phyloP scores from a whole-genome alignment of 1,140 invertebrate species.

The Drosophila oshimai region DNA sequence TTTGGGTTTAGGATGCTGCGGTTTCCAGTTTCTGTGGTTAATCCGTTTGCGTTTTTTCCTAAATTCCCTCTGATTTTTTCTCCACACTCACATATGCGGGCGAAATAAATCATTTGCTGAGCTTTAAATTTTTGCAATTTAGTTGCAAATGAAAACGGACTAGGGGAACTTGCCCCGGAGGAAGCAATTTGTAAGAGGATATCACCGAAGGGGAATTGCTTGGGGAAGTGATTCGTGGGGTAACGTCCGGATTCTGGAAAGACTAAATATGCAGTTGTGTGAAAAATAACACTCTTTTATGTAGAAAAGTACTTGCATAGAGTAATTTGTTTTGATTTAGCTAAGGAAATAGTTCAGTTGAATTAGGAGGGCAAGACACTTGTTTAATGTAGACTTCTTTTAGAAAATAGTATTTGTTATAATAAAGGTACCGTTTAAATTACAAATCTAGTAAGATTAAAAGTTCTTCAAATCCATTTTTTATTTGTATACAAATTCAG shows the following conservation, averaged over 20 bases:
- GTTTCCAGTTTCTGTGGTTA: conserved; percentile 48
- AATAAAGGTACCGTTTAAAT: too few relatives aligned
- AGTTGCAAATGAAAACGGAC: conserved; percentile 32
- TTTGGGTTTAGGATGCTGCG: conserved; percentile 46
- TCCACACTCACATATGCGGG: conserved; percentile 27
- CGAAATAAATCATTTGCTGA: conserved; percentile 61
- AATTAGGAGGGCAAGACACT: too few relatives aligned
- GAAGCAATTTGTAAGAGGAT: conserved; percentile 1
- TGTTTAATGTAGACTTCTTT: too few relatives aligned
- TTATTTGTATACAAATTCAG: too few relatives aligned
- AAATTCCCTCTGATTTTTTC: conserved; percentile 22
- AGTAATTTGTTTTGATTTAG: neutral
- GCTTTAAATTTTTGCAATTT: conserved; percentile 56
- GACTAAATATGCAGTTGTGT: neutral
- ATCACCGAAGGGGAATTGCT: neutral
- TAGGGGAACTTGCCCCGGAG: neutral
- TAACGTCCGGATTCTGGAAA: neutral
- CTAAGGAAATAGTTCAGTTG: neutral
- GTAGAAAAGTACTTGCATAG: neutral
- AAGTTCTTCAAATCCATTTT: too few relatives aligned
- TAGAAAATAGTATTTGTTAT: too few relatives aligned
- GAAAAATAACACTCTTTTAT: neutral
- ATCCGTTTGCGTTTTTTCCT: conserved; percentile 42
- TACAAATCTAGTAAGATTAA: too few relatives aligned
- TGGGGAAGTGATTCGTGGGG: neutral